Evolutionary conservation across 2,113 vertebrate species (phyloP).

Genomic region (Oceanites oceanicus): DNA sequence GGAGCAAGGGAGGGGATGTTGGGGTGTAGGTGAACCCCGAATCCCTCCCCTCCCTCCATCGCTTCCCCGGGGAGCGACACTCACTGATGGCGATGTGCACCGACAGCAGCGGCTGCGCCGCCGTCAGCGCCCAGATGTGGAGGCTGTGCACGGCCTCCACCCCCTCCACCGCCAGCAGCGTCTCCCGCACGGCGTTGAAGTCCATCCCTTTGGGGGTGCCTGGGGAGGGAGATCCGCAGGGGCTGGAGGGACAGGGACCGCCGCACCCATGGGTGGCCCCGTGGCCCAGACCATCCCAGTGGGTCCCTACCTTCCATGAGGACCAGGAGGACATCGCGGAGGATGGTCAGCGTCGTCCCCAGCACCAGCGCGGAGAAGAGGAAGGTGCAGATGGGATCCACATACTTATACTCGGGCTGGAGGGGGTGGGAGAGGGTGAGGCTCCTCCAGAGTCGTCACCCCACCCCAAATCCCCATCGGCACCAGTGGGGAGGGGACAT

Average conservation of each 20-base stretch:
- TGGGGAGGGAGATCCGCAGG: not conserved
- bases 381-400: slow-evolving; percentile 93
- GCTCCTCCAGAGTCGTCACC: accelerated
- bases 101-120: slow-evolving; percentile 77
- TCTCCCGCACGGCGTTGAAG: slow-evolving; percentile 73
- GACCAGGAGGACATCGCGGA: slow-evolving; percentile 83
- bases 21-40: accelerated
- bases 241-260: accelerated
- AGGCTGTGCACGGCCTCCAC: slow-evolving; percentile 84
- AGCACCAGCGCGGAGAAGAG: slow-evolving; percentile 88
- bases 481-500: not conserved
- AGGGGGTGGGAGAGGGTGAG: not conserved
- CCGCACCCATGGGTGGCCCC: accelerated
- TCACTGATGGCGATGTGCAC: slow-evolving; percentile 84
- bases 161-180: slow-evolving; percentile 79
- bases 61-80: not conserved
- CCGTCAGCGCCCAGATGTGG: slow-evolving; percentile 87
- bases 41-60: accelerated
- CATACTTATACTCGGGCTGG: slow-evolving; percentile 86
- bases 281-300: accelerated
- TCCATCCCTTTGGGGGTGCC: slow-evolving; percentile 76
- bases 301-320: slow-evolving; percentile 86
- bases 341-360: slow-evolving; percentile 83
- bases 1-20: accelerated
- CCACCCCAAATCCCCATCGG: not conserved